These are phyloP conservation scores for Scytalopus superciliaris DNA, from an alignment of 2,113 vertebrate species.

Conservation along the genomic window DNA sequence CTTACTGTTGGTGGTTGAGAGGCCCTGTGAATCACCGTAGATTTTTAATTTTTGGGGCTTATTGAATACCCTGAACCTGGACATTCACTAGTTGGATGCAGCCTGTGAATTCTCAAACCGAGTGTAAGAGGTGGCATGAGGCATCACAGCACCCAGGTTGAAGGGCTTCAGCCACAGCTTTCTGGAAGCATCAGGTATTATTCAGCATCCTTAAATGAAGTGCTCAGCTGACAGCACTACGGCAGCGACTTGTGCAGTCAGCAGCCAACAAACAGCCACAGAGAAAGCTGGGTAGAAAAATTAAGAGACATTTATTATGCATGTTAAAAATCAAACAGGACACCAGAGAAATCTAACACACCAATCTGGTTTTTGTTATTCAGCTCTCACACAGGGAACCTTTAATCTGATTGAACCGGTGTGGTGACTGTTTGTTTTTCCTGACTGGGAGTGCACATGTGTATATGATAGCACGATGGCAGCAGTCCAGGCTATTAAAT, in stretches of 20 bases:
- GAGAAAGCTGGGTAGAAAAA: constrained; percentile 11
- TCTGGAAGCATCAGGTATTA: neutral
- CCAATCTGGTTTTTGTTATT: constrained; percentile 46
- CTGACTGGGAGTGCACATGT: constrained; percentile 21
- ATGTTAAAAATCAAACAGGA: constrained; percentile 8
- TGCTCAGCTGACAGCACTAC: neutral
- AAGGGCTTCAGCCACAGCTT: neutral
- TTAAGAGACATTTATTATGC: neutral
- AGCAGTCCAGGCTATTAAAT: constrained; percentile 51
- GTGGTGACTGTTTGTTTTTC: constrained; percentile 54
- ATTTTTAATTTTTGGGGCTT: neutral
- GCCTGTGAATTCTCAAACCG: neutral
- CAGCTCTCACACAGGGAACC: constrained; percentile 17
- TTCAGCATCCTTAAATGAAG: neutral
- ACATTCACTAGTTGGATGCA: neutral
- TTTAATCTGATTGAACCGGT: constrained; percentile 52
- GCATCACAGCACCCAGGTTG: neutral
- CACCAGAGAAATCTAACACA: neutral
- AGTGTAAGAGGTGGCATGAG: neutral
- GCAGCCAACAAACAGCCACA: neutral
- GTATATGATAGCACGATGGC: neutral
- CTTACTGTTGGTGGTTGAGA: neutral
- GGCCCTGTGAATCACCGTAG: neutral
- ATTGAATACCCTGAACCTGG: neutral
- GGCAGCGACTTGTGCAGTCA: neutral